A percentile compares a stretch with the other conserved stretches of the same genome.
These are phyloP conservation scores for Pterois miles DNA, from an alignment of 2,797 vertebrate genomes.

Conservation along the genomic window DNA sequence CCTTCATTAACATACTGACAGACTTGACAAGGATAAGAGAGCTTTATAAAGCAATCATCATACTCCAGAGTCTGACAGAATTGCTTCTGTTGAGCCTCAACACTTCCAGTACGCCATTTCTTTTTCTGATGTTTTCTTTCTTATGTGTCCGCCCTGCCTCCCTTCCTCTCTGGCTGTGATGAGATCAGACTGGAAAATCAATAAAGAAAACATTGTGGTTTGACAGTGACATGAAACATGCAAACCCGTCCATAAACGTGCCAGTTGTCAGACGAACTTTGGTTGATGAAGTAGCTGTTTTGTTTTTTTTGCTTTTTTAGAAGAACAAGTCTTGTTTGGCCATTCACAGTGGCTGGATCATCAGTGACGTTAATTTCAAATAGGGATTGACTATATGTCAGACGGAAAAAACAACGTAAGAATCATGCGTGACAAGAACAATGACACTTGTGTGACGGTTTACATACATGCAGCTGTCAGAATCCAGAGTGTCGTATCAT, in stretches of 20 bases:
- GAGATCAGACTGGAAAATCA: slow-evolving; percentile 72
- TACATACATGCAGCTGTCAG: slow-evolving; percentile 6
- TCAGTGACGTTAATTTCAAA: slow-evolving; percentile 17
- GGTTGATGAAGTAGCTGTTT: slow-evolving; percentile 53
- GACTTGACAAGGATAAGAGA: slow-evolving; percentile 49
- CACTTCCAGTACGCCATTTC: slow-evolving; percentile 58
- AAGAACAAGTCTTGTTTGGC: slow-evolving; percentile 17
- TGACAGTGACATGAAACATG: slow-evolving; percentile 75
- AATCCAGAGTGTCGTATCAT: not conserved
- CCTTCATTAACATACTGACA: slow-evolving; percentile 73
- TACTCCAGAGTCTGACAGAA: slow-evolving; percentile 47
- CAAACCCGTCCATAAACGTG: slow-evolving; percentile 52
- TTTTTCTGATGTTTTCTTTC: slow-evolving; percentile 61
- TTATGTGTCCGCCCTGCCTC: slow-evolving; percentile 34
- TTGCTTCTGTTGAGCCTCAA: slow-evolving; percentile 52
- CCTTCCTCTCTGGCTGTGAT: slow-evolving; percentile 48
- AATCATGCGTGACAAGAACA: too few species aligned
- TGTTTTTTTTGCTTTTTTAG: slow-evolving; percentile 28
- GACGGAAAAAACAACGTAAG: too few species aligned
- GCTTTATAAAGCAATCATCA: slow-evolving; percentile 59
- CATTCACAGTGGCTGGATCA: slow-evolving; percentile 9
- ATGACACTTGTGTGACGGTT: too few species aligned
- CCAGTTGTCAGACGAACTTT: slow-evolving; percentile 58
- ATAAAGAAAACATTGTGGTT: slow-evolving; percentile 73
- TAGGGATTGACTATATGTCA: slow-evolving; percentile 36